Conservation (phyloP, 1,140 invertebrate genomes). For the Bombyx mandarina region DNA sequence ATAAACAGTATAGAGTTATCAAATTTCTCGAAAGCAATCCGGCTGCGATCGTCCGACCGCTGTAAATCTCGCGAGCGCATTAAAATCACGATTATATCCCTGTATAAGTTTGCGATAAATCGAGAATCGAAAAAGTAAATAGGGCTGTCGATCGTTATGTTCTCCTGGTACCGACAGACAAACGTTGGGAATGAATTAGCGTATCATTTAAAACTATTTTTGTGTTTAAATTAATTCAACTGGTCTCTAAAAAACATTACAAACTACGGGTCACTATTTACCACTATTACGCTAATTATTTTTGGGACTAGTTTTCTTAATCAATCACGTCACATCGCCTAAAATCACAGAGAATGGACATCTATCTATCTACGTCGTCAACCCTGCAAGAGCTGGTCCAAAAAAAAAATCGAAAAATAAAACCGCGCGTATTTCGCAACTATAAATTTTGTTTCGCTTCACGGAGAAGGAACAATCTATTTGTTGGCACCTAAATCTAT, state of each 20-base stretch:
- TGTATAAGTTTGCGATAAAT: slow-evolving; percentile 66
- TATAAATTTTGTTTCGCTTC: slow-evolving; percentile 59
- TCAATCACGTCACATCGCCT: no score
- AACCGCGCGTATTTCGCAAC: slow-evolving; percentile 19
- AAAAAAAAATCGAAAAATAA: no score
- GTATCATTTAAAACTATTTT: no score
- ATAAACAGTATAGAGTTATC: slow-evolving; percentile 65
- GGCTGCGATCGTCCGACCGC: slow-evolving; percentile 33
- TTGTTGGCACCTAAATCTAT: slow-evolving; percentile 58
- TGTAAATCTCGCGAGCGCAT: slow-evolving; percentile 58
- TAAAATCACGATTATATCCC: slow-evolving; percentile 65
- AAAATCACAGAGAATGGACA: no score
- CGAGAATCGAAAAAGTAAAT: slow-evolving; percentile 33
- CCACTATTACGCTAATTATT: no score
- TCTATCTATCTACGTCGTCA: background rate
- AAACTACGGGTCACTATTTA: no score
- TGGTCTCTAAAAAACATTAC: no score
- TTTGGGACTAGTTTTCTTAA: no score
- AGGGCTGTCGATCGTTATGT: slow-evolving; percentile 7
- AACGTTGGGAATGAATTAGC: no score
- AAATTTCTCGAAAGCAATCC: slow-evolving; percentile 62
- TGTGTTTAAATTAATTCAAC: no score
- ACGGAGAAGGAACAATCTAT: slow-evolving; percentile 58
- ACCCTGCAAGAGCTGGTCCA: slow-evolving; percentile 4
- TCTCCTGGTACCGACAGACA: no score